Evolutionary conservation across 2,797 vertebrate genomes (phyloP), one percentile per base, ranked within the genome.

Genomic region (Eleutherodactylus coqui): DNA sequence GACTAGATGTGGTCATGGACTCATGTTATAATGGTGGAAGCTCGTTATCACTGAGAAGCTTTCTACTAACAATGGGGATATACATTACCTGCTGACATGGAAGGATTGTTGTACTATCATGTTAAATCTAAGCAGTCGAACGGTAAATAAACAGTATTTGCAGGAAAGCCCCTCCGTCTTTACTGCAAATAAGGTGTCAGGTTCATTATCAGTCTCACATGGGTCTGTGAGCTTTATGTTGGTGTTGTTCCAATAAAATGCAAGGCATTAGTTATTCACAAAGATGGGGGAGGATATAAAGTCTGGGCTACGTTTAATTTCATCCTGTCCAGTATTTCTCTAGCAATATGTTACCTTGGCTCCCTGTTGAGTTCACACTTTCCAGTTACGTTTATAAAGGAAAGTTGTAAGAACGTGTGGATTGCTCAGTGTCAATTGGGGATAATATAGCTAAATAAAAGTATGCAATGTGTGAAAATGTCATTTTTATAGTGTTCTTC

Each of bases 361-460:
- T 64, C 53, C 78, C 84, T 86, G 78, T 51, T 86, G 84, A 64
- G 41, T 86, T 86, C 77, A 86, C 84, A 86, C 84, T 80, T 86
- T 86, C 51, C 78, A 86, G 69, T 75, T 86, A 58, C 77, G n/a
- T 86, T 81, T 81, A 82, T 77, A 58, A 86, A 77, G 85, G 70
- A 82, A 86, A 75, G 70, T 64, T 86, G 70, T 75, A 82, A 80
- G 77, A 81, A 86, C 16, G 32, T 55, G 60, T 86, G 79, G 45
- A 86, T 86, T 77, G 24, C 85, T 76, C n/a, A 51, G 79, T 82
- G 79, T 82, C 79, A 86, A 53, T 82, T 82, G 79, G 79, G 85
- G 79, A 58, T 86, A 82, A 82, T 82, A 86, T 82, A 82, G 60
- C 47, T 77, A 58, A 77, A 86, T 76, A 80, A 64, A 64, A 75